phyloP scores from a whole-genome alignment of 2,797 vertebrate genomes.

The Psittacula echo region DNA sequence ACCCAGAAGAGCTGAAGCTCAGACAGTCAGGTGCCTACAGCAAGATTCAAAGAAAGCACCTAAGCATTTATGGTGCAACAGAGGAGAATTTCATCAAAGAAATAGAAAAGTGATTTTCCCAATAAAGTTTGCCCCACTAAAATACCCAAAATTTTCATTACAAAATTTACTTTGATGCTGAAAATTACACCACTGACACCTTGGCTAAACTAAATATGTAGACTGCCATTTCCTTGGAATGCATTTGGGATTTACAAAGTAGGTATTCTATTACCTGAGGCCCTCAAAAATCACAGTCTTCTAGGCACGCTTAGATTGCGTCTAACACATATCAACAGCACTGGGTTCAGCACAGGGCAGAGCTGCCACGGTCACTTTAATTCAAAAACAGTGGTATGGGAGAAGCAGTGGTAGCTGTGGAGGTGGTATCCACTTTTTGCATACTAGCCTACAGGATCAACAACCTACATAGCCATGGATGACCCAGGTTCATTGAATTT shows the following conservation, averaged over 20 bases:
- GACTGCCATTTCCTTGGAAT: background rate
- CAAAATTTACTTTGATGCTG: constrained; percentile 1
- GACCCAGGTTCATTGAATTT: background rate
- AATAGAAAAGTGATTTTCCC: constrained; percentile 7
- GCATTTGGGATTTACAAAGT: background rate
- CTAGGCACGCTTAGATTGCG: background rate
- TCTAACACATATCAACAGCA: background rate
- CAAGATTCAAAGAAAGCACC: constrained; percentile 28
- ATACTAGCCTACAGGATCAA: background rate
- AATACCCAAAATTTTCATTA: background rate
- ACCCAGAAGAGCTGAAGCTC: constrained; percentile 59
- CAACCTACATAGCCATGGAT: background rate
- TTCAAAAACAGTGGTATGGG: background rate
- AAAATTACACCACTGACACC: background rate
- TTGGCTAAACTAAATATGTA: background rate
- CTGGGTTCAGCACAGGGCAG: background rate
- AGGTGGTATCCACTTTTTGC: background rate
- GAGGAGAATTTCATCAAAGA: constrained; percentile 30
- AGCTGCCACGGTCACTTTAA: background rate
- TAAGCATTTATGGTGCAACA: background rate
- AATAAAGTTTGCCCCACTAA: background rate
- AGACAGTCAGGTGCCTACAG: constrained; percentile 61
- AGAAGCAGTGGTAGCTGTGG: background rate
- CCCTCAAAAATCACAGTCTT: background rate
- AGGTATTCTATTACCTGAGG: background rate